Percentiles rank a stretch among this genome's conserved stretches.
These are phyloP conservation scores for Manacus vitellinus DNA, from an alignment of 2,113 vertebrate species.

Conservation along the genomic window DNA sequence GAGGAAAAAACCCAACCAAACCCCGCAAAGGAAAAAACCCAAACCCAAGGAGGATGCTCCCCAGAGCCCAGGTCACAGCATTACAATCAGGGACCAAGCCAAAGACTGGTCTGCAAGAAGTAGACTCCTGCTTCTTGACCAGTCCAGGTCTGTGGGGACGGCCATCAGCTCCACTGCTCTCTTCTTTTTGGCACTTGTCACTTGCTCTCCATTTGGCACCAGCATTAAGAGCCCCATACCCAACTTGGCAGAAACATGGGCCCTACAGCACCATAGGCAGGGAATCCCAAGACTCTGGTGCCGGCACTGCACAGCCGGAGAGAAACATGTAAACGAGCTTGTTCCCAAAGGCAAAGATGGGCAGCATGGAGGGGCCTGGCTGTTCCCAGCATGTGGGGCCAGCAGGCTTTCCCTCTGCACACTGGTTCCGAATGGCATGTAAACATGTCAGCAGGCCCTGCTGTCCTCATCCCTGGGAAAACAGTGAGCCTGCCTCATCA, in stretches of 20 bases:
- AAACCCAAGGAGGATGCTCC: constrained; percentile 35
- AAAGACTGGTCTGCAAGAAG: background rate
- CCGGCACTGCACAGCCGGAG: background rate
- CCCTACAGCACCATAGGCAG: background rate
- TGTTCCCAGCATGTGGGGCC: background rate
- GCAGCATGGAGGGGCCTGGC: background rate
- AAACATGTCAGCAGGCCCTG: constrained; percentile 13
- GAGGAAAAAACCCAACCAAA: background rate
- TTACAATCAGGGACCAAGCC: constrained; percentile 16
- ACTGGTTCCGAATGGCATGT: background rate
- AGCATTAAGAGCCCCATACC: background rate
- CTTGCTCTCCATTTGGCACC: constrained; percentile 36
- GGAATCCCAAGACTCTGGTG: background rate
- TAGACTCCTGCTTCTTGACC: background rate
- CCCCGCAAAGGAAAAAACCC: background rate
- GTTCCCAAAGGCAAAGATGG: constrained; percentile 7
- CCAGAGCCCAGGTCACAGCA: constrained; percentile 40
- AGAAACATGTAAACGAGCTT: constrained; percentile 49
- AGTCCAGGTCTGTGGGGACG: background rate
- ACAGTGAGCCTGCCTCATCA: background rate
- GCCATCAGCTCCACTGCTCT: background rate
- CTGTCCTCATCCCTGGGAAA: background rate
- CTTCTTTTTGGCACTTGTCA: constrained; percentile 61
- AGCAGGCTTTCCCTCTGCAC: background rate
- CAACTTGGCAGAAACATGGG: background rate